Evolutionary conservation across 2,113 vertebrate genomes (phyloP), one percentile per base, ranked within the genome.

Genomic region (Cervus canadensis): DNA sequence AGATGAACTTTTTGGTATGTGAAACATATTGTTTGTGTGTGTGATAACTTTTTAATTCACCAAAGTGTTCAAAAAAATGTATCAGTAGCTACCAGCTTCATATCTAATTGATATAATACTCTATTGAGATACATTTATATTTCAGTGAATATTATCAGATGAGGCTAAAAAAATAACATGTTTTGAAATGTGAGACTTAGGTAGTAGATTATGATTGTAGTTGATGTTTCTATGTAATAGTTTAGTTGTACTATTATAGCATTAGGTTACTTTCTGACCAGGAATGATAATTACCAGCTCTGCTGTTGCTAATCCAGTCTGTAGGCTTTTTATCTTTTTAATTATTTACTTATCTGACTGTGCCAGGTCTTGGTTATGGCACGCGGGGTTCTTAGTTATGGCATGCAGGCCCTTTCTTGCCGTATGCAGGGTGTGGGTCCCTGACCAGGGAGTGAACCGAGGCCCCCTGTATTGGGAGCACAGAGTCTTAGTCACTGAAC

Each of bases 1-100:
- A 96, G 99, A 99, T 23, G 99, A 99, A 40, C 94, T 85, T 71
- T 96, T 98, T 25, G 99, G 99, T 99, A 99, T 98, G 99, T 98
- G 12, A 15, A 89, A 14, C 15, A 83, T 76, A 60, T 60, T n/a
- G 7, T 0, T 7, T 30, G 23, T 92, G 25, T 21, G 11, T 52
- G 52, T 97, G 64, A 40, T 62, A 62, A 52, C 48, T 36, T 88
- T 64, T 52, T 43, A 88, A 45, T 95, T 96, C 90, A 76, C 21
- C 81, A 17, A 2, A 59, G 30, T 97, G 30, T 91, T 87, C 30
- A 87, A 60, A 89, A 79, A 78, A 43, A n/a, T 25, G 28, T 56
- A n/a, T 56, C 2, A 30, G 3, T 25, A 57, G 50, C 33, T 92
- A 25, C 7, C 17, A 45, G 45, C 76, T 91, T 86, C n/a, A 2